Evolutionary conservation across 2,888 invertebrate species (phyloP).

Genomic region (Lithophane socia): DNA sequence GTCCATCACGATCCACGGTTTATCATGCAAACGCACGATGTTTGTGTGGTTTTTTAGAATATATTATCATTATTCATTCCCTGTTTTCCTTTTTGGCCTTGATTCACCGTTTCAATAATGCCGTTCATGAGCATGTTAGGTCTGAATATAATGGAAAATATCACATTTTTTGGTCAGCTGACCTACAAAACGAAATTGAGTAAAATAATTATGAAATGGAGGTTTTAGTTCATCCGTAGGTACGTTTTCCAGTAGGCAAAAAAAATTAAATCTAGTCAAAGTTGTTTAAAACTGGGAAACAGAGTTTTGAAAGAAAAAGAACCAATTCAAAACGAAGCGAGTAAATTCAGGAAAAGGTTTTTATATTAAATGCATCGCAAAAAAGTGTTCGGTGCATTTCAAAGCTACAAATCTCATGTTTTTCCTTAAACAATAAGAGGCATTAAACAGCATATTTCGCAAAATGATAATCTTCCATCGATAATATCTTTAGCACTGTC

Average conservation of each 20-base stretch:
- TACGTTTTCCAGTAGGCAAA: too few relatives aligned
- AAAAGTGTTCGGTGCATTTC: slow-evolving; percentile 14
- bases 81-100: slow-evolving; percentile 56
- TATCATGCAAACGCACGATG: slow-evolving; percentile 70
- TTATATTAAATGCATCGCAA: too few relatives aligned
- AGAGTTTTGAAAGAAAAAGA: background rate
- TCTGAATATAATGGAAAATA: slow-evolving; percentile 43
- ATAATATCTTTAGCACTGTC: slow-evolving; percentile 76
- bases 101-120: slow-evolving; percentile 59
- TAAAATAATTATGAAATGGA: background rate
- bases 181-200: background rate
- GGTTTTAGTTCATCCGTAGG: background rate
- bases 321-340: background rate
- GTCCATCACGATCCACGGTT: slow-evolving; percentile 78
- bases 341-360: background rate
- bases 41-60: slow-evolving; percentile 69
- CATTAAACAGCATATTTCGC: slow-evolving; percentile 63
- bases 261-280: background rate
- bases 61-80: slow-evolving; percentile 65
- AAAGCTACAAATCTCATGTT: slow-evolving; percentile 39
- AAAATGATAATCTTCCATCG: slow-evolving; percentile 71
- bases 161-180: slow-evolving; percentile 30
- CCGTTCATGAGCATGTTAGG: slow-evolving; percentile 17
- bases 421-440: slow-evolving; percentile 60
- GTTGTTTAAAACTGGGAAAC: background rate